Evolutionary conservation across 2,888 invertebrate species (phyloP), one percentile per base, ranked within the genome.

Genomic region (Melipona beecheii): DNA sequence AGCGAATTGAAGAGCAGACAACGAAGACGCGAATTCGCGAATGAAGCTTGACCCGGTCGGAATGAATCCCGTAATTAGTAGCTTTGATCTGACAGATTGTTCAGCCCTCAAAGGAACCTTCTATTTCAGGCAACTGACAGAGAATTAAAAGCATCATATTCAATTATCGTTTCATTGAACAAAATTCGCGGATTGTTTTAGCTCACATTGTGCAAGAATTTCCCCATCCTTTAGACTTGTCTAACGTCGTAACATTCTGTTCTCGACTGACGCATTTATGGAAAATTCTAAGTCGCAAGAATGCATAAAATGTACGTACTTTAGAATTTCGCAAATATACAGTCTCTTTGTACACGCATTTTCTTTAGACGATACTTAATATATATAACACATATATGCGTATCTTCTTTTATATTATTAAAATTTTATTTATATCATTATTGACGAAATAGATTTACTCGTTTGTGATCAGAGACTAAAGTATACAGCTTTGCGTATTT

Each of bases 1-100:
- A 64, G 50, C n/a, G 43, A 43, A 60, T 66, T n/a, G 62, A 65
- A 75, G 21, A 65, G 11, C 43, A 24, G 49, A 15, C 49, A 54
- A 54, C 24, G 49, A 64, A 64, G 69, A n/a, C 27, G 69, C 27
- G 31, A 49, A 54, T 21, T 21, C 27, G 69, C 27, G 31, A 49
- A 54, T n/a, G 31, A 21, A 73, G 24, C 43, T 66, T 49, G 71
- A 58, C 24, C 43, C 4, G n/a, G 36, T 77, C 27, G 13, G 19
- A 71, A 43, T 31, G 17, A 66, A 27, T 65, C 64, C 13, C 21
- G 43, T 58, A 72, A 81, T 78, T 78, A 54, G 21, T 19, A 43
- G 19, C 21, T 54, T 78, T 68, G 60, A 62, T 81, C 15, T 5
- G 9, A 17, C 19, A 1, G 17, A 19, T 13, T 31, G 19, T 65